These are phyloP conservation scores for Loxodonta africana DNA, from an alignment of 2,113 vertebrate species.

Conservation along the genomic window DNA sequence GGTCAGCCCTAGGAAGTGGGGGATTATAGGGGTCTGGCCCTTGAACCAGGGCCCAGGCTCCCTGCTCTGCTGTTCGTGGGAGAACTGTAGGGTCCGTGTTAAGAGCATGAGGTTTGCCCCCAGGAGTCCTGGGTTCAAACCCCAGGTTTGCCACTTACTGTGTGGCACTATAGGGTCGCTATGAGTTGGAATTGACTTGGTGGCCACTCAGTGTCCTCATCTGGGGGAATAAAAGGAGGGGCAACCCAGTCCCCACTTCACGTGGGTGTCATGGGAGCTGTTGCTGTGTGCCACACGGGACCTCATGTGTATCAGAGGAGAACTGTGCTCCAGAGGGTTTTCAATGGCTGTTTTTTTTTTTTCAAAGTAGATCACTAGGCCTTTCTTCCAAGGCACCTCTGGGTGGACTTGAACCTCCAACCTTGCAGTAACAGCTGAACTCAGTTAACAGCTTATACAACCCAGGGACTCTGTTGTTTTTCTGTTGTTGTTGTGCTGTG, in stretches of 20 bases:
- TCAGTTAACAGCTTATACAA: neutral
- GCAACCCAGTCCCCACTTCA: too few species aligned
- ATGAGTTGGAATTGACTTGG: neutral
- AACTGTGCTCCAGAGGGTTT: neutral
- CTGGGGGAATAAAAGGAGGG: neutral
- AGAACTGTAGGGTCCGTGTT: neutral
- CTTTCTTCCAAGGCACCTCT: neutral
- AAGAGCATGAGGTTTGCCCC: neutral
- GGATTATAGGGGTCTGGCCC: too few species aligned
- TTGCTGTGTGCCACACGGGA: neutral
- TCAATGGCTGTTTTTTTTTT: neutral
- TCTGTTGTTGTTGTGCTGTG: too few species aligned
- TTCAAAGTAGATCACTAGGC: neutral
- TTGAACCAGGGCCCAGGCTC: neutral
- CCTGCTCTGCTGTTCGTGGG: accelerated
- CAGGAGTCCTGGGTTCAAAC: neutral
- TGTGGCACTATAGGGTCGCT: too few species aligned
- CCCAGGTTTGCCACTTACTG: neutral
- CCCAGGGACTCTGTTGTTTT: too few species aligned
- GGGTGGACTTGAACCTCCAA: neutral
- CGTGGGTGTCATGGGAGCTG: neutral
- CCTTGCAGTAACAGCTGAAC: neutral
- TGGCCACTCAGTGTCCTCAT: neutral
- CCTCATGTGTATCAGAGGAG: neutral
- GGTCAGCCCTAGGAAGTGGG: neutral